Evolutionary conservation across 2,888 invertebrate species (phyloP), one percentile per base, ranked within the genome.

Genomic region (Drosophila longiperda): DNA sequence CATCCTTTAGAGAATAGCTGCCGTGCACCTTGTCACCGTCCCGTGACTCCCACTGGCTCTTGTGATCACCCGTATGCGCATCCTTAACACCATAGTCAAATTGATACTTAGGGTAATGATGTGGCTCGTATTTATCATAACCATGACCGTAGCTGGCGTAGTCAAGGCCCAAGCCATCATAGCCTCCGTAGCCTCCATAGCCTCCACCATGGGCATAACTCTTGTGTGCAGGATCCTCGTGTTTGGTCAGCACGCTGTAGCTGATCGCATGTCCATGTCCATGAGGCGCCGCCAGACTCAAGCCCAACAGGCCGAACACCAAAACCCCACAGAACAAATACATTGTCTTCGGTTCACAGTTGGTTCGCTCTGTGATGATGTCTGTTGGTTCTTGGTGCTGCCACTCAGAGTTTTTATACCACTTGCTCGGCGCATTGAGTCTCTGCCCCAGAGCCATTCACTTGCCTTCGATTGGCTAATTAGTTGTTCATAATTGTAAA

Each of bases 11-110:
- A 1, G 93, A 92, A 79, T 94, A 94, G 55, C 91, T 81, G 90
- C 92, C 92, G 75, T 94, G 94, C 7, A 94, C 94, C 67, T 91
- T 89, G 82, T 94, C 94, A 32, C 94, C 94, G 81, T 94, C 93
- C 42, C 94, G 93, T 48, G 93, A 92, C 85, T 94, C 94, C 91
- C 93, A 93, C 76, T 94, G 94, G 68, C 92, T 93, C 81, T 94
- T 94, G 29, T 93, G 91, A 66, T 94, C 94, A 2, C 94, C 94
- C 2, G 94, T 94, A 45, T 94, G 93, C 1, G 92, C 87, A 70
- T 94, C 94, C 75, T 93, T 93, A n/a, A 94, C 94, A 2, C 93
- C 94, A 77, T 94, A 94, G 74, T 94, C 93, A 74, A 93, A 94
- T 23, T 92, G 90, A 73, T 94, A 94, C 82, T 93, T 93, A 42